Conservation (phyloP, 2,888 invertebrate genomes). For the Napeogenes inachia region DNA sequence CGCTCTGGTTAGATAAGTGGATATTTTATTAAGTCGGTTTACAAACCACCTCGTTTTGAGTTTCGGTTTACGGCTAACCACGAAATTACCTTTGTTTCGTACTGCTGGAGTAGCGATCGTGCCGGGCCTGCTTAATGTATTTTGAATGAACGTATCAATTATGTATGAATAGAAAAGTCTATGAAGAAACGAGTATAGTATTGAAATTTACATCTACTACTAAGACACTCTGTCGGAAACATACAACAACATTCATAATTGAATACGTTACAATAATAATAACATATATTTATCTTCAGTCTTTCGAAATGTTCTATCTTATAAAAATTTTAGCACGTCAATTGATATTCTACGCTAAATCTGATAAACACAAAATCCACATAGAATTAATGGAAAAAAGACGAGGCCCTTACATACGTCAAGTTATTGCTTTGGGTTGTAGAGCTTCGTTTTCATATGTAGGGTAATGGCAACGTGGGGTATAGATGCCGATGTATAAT, state of each 20-base stretch:
- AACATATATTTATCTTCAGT: too few species aligned
- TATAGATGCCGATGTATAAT: background rate
- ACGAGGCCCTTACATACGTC: constrained; percentile 25
- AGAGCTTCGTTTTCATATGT: constrained; percentile 14
- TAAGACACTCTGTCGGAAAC: too few species aligned
- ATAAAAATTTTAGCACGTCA: background rate
- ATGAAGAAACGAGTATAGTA: constrained; percentile 36
- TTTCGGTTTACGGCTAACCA: constrained; percentile 27
- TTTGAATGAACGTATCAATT: constrained; percentile 64
- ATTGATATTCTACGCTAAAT: background rate
- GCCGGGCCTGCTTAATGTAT: constrained; percentile 55
- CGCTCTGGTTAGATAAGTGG: constrained; percentile 3
- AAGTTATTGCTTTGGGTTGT: constrained; percentile 15
- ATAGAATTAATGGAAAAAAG: constrained; percentile 22
- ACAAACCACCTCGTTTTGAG: constrained; percentile 18
- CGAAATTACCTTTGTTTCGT: constrained; percentile 49
- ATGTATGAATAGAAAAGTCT: constrained; percentile 45
- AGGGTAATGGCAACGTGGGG: background rate
- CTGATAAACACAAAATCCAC: constrained; percentile 29
- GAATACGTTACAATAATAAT: too few species aligned
- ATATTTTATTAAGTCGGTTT: constrained; percentile 19
- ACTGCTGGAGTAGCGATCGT: constrained; percentile 43
- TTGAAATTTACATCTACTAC: constrained; percentile 37
- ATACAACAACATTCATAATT: too few species aligned
- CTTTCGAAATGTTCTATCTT: background rate